Evolutionary conservation across 2,888 invertebrate genomes (phyloP).

Genomic region (Lithophane socia): DNA sequence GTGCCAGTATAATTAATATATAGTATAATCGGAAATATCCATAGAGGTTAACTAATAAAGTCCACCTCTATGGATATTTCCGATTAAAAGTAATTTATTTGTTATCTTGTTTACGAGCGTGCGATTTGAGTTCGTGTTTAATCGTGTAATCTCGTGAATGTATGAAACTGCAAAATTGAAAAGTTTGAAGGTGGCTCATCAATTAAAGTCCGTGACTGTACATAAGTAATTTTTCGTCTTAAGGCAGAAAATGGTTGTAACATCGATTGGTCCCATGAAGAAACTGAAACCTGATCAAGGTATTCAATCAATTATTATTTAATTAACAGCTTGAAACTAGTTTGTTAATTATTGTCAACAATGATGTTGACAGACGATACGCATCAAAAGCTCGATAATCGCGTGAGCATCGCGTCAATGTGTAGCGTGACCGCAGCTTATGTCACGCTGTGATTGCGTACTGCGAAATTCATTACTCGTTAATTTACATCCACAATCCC

Average conservation of each 20-base stretch:
- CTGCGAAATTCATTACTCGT: conserved; percentile 22
- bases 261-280: not conserved
- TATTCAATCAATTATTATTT: not conserved
- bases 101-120: too few species aligned
- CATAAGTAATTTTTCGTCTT: not conserved
- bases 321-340: not conserved
- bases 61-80: too few species aligned
- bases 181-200: too few species aligned
- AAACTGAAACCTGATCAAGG: not conserved
- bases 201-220: too few species aligned
- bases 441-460: conserved; percentile 16
- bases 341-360: conserved; percentile 14
- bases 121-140: too few species aligned
- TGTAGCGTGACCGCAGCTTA: not conserved
- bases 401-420: conserved; percentile 2
- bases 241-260: not conserved
- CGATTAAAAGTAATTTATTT: too few species aligned
- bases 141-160: too few species aligned
- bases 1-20: too few species aligned
- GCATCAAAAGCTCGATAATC: conserved; percentile 12
- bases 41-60: too few species aligned
- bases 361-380: not conserved
- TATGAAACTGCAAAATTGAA: too few species aligned
- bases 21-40: too few species aligned
- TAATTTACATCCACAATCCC: conserved; percentile 28